Conservation (phyloP, 2,113 vertebrate genomes). For the Phainopepla nitens region DNA sequence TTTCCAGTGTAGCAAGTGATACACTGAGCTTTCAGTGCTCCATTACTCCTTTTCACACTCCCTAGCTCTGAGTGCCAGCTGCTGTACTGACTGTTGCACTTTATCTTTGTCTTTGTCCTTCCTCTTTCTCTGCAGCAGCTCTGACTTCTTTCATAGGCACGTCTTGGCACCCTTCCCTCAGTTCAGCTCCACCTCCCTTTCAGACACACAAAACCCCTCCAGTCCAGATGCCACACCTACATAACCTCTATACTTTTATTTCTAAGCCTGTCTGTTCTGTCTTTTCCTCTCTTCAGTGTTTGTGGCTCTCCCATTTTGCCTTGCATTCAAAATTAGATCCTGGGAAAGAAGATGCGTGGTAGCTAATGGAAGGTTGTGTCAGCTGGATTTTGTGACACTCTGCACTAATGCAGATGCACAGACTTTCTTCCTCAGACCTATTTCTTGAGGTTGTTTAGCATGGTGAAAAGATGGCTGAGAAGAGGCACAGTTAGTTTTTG, state of each 20-base stretch:
- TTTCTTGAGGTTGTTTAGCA: neutral
- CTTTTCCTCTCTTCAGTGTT: neutral
- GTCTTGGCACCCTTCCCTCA: neutral
- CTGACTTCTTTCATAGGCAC: neutral
- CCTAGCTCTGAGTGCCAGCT: neutral
- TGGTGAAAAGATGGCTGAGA: neutral
- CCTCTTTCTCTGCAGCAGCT: neutral
- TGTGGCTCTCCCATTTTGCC: neutral
- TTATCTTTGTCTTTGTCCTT: neutral
- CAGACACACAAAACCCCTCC: neutral
- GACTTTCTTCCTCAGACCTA: neutral
- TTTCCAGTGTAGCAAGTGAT: neutral
- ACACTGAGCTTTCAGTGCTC: neutral
- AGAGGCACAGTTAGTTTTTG: neutral
- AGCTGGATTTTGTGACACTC: neutral
- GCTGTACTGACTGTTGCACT: neutral
- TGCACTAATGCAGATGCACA: neutral
- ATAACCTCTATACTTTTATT: neutral
- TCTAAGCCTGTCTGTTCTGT: neutral
- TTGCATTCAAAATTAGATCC: neutral
- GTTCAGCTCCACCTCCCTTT: neutral
- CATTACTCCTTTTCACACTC: neutral
- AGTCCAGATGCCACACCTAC: neutral
- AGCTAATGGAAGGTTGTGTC: neutral
- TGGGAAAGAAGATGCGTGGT: neutral